Evolutionary conservation across 1,140 invertebrate species (phyloP).

Genomic region (Argopecten irradians): DNA sequence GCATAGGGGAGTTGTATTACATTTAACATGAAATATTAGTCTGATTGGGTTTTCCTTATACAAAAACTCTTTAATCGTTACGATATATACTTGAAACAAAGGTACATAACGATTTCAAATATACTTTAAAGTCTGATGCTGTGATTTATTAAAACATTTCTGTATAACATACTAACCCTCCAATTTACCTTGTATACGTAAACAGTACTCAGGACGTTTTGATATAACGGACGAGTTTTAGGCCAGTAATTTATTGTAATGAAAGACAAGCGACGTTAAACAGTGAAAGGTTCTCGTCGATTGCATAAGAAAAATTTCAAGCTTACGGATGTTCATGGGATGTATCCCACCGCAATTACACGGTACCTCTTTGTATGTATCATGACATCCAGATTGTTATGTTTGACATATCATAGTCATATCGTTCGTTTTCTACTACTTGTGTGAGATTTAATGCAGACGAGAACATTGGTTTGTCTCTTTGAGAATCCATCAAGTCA

Average conservation of each 20-base stretch:
- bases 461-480: constrained; percentile 2
- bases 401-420: neutral
- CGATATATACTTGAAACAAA: too few relatives aligned
- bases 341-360: neutral
- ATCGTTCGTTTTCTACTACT: neutral
- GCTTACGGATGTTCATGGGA: neutral
- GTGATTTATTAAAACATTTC: too few relatives aligned
- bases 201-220: neutral
- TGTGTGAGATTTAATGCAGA: neutral
- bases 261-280: neutral
- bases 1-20: too few relatives aligned
- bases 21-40: too few relatives aligned
- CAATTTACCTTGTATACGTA: too few relatives aligned
- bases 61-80: too few relatives aligned
- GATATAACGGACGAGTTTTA: neutral
- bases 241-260: neutral
- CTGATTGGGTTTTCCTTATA: too few relatives aligned
- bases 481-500: neutral
- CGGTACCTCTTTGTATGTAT: neutral
- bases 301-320: neutral
- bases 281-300: neutral
- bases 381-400: neutral
- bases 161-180: too few relatives aligned
- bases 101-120: too few relatives aligned
- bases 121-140: too few relatives aligned